A percentile compares a stretch with the other conserved stretches of the same genome.
Evolutionary conservation across 2,888 invertebrate genomes (phyloP).

Genomic region (Netelia fuscicornis): DNA sequence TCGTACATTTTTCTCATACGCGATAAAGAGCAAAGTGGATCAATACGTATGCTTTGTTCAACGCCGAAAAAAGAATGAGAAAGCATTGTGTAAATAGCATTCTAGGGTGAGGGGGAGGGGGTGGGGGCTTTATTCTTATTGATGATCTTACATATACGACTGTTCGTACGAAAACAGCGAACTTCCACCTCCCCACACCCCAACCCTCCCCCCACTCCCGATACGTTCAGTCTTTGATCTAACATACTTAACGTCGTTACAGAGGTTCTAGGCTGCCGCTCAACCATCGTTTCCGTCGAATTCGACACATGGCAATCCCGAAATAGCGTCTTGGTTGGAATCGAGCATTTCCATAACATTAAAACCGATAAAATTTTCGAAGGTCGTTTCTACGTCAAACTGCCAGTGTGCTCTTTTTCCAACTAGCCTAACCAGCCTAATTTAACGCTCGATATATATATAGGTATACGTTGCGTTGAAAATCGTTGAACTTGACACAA

Average conservation of each 20-base stretch:
- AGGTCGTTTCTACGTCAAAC: slow-evolving; percentile 12
- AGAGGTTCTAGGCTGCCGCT: slow-evolving; percentile 18
- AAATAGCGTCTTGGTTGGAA: slow-evolving; percentile 39
- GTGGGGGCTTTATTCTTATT: too few species aligned
- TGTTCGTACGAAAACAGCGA: background rate
- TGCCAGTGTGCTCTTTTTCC: background rate
- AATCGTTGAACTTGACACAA: too few species aligned
- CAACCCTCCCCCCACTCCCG: too few species aligned
- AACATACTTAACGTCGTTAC: slow-evolving; percentile 22
- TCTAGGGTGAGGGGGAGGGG: too few species aligned
- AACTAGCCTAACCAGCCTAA: background rate
- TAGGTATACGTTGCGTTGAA: too few species aligned
- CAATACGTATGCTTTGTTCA: too few species aligned
- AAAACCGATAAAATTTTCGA: slow-evolving; percentile 50
- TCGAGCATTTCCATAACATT: slow-evolving; percentile 34
- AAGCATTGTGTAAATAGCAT: too few species aligned
- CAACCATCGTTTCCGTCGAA: slow-evolving; percentile 33
- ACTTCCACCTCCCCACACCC: background rate
- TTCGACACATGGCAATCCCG: slow-evolving; percentile 50
- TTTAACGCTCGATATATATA: too few species aligned
- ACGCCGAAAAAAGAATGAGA: too few species aligned
- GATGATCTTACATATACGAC: too few species aligned
- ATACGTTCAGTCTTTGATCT: slow-evolving; percentile 14
- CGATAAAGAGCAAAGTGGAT: too few species aligned
- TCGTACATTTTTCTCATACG: too few species aligned